Evolutionary conservation across 2,113 vertebrate genomes (phyloP).

Genomic region (Corydoras maculifer): DNA sequence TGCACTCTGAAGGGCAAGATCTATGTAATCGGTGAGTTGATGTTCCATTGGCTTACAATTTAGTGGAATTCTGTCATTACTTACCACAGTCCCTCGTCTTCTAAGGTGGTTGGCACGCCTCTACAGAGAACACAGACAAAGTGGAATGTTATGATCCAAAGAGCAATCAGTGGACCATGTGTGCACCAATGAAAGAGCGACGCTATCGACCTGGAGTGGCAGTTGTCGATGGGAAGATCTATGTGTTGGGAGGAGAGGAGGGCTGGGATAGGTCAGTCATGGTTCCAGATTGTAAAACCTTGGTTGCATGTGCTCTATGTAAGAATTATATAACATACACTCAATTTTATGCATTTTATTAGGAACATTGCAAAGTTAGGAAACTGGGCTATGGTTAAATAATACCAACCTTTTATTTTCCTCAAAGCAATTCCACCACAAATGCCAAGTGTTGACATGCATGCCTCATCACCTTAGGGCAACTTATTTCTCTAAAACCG

Average conservation of each 20-base stretch:
- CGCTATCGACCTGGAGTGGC: conserved; percentile 71
- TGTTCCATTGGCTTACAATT: too few species aligned
- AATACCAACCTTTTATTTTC: too few species aligned
- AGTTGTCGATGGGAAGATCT: conserved; percentile 72
- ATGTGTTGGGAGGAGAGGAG: conserved; percentile 71
- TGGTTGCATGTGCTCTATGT: too few species aligned
- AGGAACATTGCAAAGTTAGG: too few species aligned
- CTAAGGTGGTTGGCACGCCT: conserved; percentile 71
- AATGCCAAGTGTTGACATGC: too few species aligned
- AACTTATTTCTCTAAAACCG: too few species aligned
- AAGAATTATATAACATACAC: too few species aligned
- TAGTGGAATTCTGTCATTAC: background rate
- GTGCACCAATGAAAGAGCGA: conserved; percentile 72
- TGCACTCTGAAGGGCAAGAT: conserved; percentile 71
- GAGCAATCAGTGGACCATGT: conserved; percentile 72
- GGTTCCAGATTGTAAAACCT: too few species aligned
- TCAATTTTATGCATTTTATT: too few species aligned
- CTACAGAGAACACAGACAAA: conserved; percentile 73
- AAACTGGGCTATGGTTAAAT: too few species aligned
- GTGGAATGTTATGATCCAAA: conserved; percentile 73
- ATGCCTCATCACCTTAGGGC: too few species aligned
- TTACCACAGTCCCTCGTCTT: background rate
- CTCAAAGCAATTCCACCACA: too few species aligned
- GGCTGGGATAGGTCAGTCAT: conserved; percentile 59
- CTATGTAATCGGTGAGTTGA: conserved; percentile 65